A percentile compares a stretch with the other conserved stretches of the same genome.
phyloP scores from a whole-genome alignment of 2,797 vertebrate species.

The Myotis myotis region DNA sequence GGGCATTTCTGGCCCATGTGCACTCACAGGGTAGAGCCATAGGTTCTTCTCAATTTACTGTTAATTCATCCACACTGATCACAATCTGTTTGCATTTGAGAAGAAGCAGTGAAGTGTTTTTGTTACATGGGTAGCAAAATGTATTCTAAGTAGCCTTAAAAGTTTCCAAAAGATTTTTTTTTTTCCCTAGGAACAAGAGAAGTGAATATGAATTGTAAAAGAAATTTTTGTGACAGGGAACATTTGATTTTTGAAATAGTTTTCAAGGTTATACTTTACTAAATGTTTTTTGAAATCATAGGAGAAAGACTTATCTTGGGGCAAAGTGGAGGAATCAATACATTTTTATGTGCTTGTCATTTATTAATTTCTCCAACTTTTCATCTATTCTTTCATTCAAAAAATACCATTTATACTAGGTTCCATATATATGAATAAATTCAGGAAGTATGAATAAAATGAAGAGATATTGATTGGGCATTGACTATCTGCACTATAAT shows the following conservation, averaged over 20 bases:
- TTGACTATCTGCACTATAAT: background rate
- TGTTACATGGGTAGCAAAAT: background rate
- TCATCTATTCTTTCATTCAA: background rate
- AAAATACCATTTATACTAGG: background rate
- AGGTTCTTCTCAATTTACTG: background rate
- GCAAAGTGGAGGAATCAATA: background rate
- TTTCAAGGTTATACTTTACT: constrained; percentile 15
- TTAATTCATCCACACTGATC: background rate
- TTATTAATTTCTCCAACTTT: constrained; percentile 1
- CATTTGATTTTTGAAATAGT: constrained; percentile 50
- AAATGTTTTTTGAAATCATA: constrained; percentile 25
- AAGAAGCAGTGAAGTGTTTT: background rate
- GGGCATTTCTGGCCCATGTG: background rate
- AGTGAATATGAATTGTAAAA: constrained; percentile 28
- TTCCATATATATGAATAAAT: background rate
- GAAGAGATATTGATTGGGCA: background rate
- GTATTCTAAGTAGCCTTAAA: background rate
- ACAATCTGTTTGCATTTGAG: background rate
- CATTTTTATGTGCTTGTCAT: background rate
- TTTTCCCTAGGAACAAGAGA: background rate
- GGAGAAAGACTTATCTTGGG: background rate
- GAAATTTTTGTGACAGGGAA: constrained; percentile 7
- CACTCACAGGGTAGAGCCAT: background rate
- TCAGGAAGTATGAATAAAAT: background rate
- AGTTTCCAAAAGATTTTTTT: background rate